Percentiles rank a stretch among this genome's conserved stretches.
These are phyloP conservation scores for Bhutanitis thaidina DNA, from an alignment of 2,888 invertebrate genomes.

Conservation along the genomic window DNA sequence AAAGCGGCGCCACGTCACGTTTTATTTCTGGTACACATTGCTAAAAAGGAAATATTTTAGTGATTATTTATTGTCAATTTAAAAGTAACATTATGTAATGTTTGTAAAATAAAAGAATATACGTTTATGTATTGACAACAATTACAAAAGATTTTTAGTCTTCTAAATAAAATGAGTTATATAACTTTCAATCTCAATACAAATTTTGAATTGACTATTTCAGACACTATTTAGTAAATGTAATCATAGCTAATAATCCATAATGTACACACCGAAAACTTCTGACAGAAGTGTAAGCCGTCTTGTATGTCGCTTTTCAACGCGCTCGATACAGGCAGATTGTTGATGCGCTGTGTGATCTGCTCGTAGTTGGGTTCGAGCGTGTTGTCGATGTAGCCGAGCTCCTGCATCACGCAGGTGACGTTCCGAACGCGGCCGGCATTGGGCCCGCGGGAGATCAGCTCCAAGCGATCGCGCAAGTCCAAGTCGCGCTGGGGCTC, in stretches of 20 bases:
- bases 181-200: too few relatives aligned
- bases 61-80: too few relatives aligned
- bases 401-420: constrained; percentile 86
- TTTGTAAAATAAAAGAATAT: too few relatives aligned
- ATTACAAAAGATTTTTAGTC: too few relatives aligned
- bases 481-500: constrained; percentile 79
- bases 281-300: constrained; percentile 83
- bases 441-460: constrained; percentile 71
- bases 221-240: too few relatives aligned
- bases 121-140: too few relatives aligned
- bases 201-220: too few relatives aligned
- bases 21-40: constrained; percentile 85
- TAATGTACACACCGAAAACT: constrained; percentile 77
- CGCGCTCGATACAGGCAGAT: constrained; percentile 81
- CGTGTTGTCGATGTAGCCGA: constrained; percentile 83
- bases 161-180: too few relatives aligned
- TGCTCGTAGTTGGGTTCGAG: constrained; percentile 83
- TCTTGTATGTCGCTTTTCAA: constrained; percentile 83
- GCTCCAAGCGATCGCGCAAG: constrained; percentile 80
- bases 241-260: too few relatives aligned
- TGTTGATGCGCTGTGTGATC: constrained; percentile 81
- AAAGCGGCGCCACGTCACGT: constrained; percentile 81
- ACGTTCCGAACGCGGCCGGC: constrained; percentile 80
- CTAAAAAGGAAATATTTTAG: constrained; percentile 55
- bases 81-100: too few relatives aligned